Evolutionary conservation across 2,888 invertebrate genomes (phyloP).

Genomic region (Lasioglossum malachurum): DNA sequence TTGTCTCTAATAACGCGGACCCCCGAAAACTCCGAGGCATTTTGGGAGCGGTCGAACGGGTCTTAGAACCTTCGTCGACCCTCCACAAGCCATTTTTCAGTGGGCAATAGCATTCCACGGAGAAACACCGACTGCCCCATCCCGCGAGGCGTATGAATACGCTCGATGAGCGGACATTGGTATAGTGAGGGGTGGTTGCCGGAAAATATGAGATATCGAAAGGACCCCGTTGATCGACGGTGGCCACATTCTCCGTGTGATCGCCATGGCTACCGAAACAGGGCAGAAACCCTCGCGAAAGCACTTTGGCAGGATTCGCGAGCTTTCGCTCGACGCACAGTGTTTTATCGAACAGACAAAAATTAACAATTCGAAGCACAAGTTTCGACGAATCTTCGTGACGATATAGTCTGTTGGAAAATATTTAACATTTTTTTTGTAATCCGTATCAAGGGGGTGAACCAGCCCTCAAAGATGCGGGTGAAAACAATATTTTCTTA

Average conservation of each 20-base stretch:
- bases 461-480: too few species aligned
- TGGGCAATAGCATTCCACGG: conserved; percentile 47
- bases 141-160: conserved; percentile 15
- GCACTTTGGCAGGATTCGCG: not conserved
- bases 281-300: conserved; percentile 13
- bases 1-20: conserved; percentile 5
- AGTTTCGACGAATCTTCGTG: not conserved
- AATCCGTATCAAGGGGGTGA: too few species aligned
- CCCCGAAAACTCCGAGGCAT: conserved; percentile 23
- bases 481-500: too few species aligned
- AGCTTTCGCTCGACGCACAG: not conserved
- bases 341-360: not conserved
- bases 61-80: not conserved
- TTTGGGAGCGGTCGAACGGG: conserved; percentile 22
- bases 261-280: conserved; percentile 66
- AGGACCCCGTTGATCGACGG: conserved; percentile 53
- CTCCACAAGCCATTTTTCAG: conserved; percentile 33
- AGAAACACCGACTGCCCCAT: conserved; percentile 15
- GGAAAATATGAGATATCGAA: conserved; percentile 65
- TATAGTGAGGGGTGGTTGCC: conserved; percentile 41
- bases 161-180: conserved; percentile 17
- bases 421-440: too few species aligned
- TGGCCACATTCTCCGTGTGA: conserved; percentile 59
- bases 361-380: not conserved
- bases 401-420: too few species aligned